phyloP scores from a whole-genome alignment of 2,888 invertebrate species.

The Drosophila conformis region DNA sequence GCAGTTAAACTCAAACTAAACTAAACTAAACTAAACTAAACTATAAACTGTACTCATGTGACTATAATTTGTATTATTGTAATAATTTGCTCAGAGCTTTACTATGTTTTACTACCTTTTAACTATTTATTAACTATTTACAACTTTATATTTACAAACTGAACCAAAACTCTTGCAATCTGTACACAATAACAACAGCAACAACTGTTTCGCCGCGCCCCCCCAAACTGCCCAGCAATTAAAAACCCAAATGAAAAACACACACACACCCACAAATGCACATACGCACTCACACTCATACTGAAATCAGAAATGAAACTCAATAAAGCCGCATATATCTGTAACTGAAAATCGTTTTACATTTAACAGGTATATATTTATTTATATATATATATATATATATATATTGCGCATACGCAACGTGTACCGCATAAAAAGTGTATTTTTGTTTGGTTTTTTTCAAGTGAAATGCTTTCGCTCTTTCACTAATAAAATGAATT shows the following conservation, averaged over 20 bases:
- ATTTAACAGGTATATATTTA: constrained; percentile 34
- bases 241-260: background rate
- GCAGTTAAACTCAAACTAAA: constrained; percentile 44
- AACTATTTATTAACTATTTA: constrained; percentile 23
- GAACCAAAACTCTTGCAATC: constrained; percentile 40
- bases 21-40: constrained; percentile 37
- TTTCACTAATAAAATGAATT: constrained; percentile 74
- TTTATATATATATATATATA: background rate
- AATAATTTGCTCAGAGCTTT: constrained; percentile 66
- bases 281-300: constrained; percentile 10
- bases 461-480: constrained; percentile 75
- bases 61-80: constrained; percentile 70
- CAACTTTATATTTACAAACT: constrained; percentile 42
- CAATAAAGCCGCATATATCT: constrained; percentile 79
- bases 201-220: constrained; percentile 34
- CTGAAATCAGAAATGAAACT: constrained; percentile 56
- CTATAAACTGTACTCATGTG: constrained; percentile 46
- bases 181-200: constrained; percentile 10
- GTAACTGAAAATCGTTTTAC: constrained; percentile 63
- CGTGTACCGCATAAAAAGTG: constrained; percentile 44
- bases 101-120: constrained; percentile 52
- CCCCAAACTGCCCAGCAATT: constrained; percentile 5
- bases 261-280: constrained; percentile 6
- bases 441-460: constrained; percentile 14
- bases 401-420: constrained; percentile 67